A percentile compares a stretch with the other conserved stretches of the same genome.
Conservation (phyloP, 2,797 vertebrate genomes). For the Huso huso region DNA sequence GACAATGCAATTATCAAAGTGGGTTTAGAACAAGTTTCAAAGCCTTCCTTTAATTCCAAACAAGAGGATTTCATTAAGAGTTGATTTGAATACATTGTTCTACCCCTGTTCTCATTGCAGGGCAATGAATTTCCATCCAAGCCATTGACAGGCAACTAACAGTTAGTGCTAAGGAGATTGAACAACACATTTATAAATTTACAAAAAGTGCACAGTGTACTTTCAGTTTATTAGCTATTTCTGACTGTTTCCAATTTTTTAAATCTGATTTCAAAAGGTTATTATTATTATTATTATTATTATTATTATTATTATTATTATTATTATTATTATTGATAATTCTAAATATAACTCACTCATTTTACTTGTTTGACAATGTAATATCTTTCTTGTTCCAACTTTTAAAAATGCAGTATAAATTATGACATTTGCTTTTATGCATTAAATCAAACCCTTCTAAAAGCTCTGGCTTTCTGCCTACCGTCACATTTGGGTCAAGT, state of each 20-base stretch:
- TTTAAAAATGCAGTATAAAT: too few species aligned
- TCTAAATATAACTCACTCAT: too few species aligned
- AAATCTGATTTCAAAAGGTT: too few species aligned
- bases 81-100: slow-evolving; percentile 54
- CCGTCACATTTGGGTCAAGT: too few species aligned
- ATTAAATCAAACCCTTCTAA: too few species aligned
- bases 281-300: too few species aligned
- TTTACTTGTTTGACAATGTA: too few species aligned
- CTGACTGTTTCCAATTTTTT: background rate
- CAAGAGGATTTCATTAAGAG: slow-evolving; percentile 45
- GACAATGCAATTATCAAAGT: slow-evolving; percentile 38
- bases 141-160: slow-evolving; percentile 37
- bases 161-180: slow-evolving; percentile 34
- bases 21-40: slow-evolving; percentile 35
- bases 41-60: slow-evolving; percentile 45
- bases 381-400: too few species aligned
- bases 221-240: slow-evolving; percentile 36
- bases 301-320: too few species aligned
- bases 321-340: too few species aligned
- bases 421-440: too few species aligned
- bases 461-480: too few species aligned
- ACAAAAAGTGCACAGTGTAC: slow-evolving; percentile 23
- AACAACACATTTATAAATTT: slow-evolving; percentile 22
- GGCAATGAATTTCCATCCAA: slow-evolving; percentile 43
- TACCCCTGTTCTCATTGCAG: slow-evolving; percentile 39